Conservation (phyloP, 2,113 vertebrate species). For the Paedocypris sp. region DNA sequence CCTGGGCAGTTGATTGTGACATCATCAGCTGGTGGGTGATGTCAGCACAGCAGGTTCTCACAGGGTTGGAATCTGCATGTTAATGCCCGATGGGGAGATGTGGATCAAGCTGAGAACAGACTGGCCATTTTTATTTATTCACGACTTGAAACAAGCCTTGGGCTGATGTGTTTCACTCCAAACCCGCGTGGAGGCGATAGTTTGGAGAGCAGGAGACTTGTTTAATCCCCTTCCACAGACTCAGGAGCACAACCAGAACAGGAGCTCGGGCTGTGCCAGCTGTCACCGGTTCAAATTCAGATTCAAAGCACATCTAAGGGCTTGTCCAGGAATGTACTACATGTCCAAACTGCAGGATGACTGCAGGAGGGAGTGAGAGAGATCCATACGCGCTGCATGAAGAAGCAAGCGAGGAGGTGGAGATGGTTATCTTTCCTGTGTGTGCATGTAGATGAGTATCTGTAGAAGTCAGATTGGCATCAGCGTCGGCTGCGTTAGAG, state of each 20-base stretch:
- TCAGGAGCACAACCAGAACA: background rate
- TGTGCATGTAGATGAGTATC: conserved; percentile 22
- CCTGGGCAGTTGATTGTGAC: conserved; percentile 17
- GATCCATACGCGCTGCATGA: background rate
- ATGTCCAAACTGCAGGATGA: conserved; percentile 36
- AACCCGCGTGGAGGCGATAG: background rate
- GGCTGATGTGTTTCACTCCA: background rate
- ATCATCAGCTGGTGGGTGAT: conserved; percentile 15
- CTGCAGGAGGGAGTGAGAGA: conserved; percentile 1
- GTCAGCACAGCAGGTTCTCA: background rate
- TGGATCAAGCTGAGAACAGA: background rate
- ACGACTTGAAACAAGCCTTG: no score
- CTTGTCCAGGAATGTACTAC: conserved; percentile 42
- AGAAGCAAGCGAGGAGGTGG: background rate
- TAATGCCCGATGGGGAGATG: background rate
- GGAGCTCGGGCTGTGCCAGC: conserved; percentile 14
- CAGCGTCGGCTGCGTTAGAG: background rate
- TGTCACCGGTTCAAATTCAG: conserved; percentile 14
- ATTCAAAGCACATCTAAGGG: conserved; percentile 31
- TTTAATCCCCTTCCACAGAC: conserved; percentile 19
- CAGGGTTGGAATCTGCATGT: conserved; percentile 3
- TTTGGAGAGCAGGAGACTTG: background rate
- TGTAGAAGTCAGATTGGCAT: conserved; percentile 22
- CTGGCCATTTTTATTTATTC: background rate
- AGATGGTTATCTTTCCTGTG: conserved; percentile 17